Percentiles rank a stretch among this genome's conserved stretches.
These are phyloP conservation scores for Noctua comes DNA, from an alignment of 2,888 invertebrate species.

Conservation along the genomic window DNA sequence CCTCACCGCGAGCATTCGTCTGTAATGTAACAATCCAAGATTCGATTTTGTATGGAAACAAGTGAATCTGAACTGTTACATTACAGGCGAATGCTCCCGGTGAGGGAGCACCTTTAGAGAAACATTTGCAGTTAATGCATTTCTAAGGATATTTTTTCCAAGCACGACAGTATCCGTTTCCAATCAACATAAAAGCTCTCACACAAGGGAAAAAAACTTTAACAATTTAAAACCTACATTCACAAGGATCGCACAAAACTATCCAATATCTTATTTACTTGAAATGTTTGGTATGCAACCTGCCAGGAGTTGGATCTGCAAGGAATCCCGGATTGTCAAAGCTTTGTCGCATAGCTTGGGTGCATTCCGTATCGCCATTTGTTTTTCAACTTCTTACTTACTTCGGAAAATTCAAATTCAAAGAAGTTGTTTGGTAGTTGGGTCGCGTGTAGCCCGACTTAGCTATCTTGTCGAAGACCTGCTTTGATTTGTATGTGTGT, in stretches of 20 bases:
- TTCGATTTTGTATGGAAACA: too few species aligned
- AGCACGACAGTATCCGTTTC: background rate
- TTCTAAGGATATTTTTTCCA: background rate
- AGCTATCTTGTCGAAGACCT: conserved; percentile 74
- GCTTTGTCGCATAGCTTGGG: conserved; percentile 80
- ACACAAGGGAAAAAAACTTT: conserved; percentile 44
- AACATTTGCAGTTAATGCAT: background rate
- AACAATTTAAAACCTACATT: conserved; percentile 53
- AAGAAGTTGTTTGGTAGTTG: conserved; percentile 76
- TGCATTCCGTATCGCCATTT: conserved; percentile 82
- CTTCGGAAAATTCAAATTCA: conserved; percentile 79
- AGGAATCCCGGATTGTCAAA: conserved; percentile 81
- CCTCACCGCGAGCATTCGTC: too few species aligned
- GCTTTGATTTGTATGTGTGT: conserved; percentile 72
- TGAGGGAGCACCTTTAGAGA: background rate
- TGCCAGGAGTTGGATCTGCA: conserved; percentile 65
- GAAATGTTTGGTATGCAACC: conserved; percentile 75
- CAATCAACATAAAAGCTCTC: conserved; percentile 29
- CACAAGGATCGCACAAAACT: conserved; percentile 57
- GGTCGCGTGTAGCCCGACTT: conserved; percentile 69
- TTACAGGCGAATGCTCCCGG: too few species aligned
- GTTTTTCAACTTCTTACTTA: conserved; percentile 83
- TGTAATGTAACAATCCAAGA: too few species aligned
- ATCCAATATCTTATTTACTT: conserved; percentile 72
- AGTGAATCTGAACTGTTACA: too few species aligned